phyloP scores from a whole-genome alignment of 2,797 vertebrate genomes.

The Spinibarbus caldwelli region DNA sequence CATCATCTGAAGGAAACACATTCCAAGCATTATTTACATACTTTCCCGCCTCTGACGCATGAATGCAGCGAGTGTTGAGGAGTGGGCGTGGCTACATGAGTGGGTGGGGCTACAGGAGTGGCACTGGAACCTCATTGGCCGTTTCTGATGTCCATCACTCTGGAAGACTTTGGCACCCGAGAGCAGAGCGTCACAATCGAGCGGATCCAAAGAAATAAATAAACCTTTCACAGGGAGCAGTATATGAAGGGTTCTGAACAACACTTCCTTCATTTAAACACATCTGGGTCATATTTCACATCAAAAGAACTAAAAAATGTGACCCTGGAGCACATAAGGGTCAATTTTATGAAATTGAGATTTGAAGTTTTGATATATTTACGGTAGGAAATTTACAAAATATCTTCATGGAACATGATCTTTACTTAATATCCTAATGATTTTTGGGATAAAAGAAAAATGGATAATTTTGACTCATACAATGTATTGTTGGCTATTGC shows the following conservation, averaged over 20 bases:
- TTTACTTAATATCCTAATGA: too few relatives aligned
- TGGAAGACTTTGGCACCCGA: slow-evolving; percentile 36
- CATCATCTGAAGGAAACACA: background rate
- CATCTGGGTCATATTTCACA: background rate
- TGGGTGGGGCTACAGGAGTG: slow-evolving; percentile 6
- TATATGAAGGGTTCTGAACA: background rate
- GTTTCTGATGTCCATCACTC: background rate
- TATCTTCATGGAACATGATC: too few relatives aligned
- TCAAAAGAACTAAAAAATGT: background rate
- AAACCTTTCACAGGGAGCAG: background rate
- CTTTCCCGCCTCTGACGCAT: background rate
- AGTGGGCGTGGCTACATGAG: slow-evolving; percentile 5
- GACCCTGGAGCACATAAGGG: too few relatives aligned
- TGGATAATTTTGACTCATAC: too few relatives aligned
- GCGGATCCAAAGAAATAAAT: background rate
- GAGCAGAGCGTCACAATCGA: background rate
- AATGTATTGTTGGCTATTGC: too few relatives aligned
- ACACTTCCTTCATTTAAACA: background rate
- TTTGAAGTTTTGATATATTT: too few relatives aligned
- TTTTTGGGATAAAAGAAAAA: too few relatives aligned
- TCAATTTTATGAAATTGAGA: too few relatives aligned
- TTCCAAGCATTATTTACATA: slow-evolving; percentile 24
- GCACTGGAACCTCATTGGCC: slow-evolving; percentile 19
- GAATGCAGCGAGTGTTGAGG: background rate
- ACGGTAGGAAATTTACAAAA: too few relatives aligned